Conservation (phyloP, 1,140 invertebrate species). For the Mamestra configurata region DNA sequence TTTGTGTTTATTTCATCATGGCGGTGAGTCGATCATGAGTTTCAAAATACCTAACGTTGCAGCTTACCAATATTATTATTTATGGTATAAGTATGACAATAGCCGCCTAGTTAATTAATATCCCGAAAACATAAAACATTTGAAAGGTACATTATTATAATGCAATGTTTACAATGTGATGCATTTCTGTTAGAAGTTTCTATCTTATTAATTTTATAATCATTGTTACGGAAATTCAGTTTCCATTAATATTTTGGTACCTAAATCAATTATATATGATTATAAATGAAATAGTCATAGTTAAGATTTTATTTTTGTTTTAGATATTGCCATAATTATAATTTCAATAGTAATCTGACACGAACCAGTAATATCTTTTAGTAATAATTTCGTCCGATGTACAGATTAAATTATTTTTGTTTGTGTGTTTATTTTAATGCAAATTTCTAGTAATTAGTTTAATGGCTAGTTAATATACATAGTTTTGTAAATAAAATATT, state of each 20-base stretch:
- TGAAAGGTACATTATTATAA: slow-evolving; percentile 42
- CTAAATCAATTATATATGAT: slow-evolving; percentile 54
- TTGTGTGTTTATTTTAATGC: slow-evolving; percentile 79
- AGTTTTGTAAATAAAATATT: slow-evolving; percentile 83
- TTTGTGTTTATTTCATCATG: slow-evolving; percentile 48
- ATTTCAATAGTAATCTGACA: slow-evolving; percentile 69
- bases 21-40: slow-evolving; percentile 30
- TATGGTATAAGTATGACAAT: slow-evolving; percentile 27
- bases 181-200: slow-evolving; percentile 54
- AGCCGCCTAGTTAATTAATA: slow-evolving; percentile 39
- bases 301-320: slow-evolving; percentile 62
- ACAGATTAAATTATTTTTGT: slow-evolving; percentile 86
- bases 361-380: slow-evolving; percentile 74
- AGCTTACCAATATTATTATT: slow-evolving; percentile 38
- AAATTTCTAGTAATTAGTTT: slow-evolving; percentile 81
- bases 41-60: slow-evolving; percentile 37
- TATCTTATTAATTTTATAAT: slow-evolving; percentile 39
- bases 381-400: slow-evolving; percentile 71
- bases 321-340: slow-evolving; percentile 82
- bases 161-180: slow-evolving; percentile 51
- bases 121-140: slow-evolving; percentile 31
- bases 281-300: slow-evolving; percentile 62
- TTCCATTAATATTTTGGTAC: slow-evolving; percentile 46
- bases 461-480: slow-evolving; percentile 78
- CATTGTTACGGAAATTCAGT: slow-evolving; percentile 50